A percentile compares a stretch with the other conserved stretches of the same genome.
phyloP scores from a whole-genome alignment of 2,797 vertebrate species.

The Ptychadena robeensis region DNA sequence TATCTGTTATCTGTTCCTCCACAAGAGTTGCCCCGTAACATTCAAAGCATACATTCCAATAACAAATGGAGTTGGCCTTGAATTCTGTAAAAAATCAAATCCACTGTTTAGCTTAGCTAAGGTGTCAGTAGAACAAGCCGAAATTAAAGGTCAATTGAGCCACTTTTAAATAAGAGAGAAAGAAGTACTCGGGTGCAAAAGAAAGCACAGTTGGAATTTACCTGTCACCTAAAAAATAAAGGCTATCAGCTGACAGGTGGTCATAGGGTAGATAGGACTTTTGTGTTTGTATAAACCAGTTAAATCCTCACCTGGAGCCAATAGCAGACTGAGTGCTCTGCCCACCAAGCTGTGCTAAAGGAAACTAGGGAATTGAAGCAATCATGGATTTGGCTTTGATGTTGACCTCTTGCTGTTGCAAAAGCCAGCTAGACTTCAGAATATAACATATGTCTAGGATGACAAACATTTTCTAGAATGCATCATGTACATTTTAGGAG shows the following conservation, averaged over 20 bases:
- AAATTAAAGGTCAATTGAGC: no score
- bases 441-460: slow-evolving; percentile 9
- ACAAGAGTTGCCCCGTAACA: neutral
- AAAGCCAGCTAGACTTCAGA: neutral
- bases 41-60: neutral
- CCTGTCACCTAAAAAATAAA: no score
- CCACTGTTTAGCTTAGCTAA: neutral
- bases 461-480: neutral
- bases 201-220: no score
- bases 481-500: neutral
- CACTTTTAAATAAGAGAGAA: neutral
- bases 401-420: slow-evolving; percentile 28
- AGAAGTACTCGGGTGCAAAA: no score
- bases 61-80: neutral
- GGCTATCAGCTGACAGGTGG: neutral
- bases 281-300: neutral
- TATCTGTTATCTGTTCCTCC: neutral
- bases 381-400: slow-evolving; percentile 33
- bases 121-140: no score
- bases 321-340: slow-evolving; percentile 8
- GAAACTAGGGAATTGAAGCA: slow-evolving; percentile 21
- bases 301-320: neutral
- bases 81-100: neutral
- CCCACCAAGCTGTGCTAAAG: slow-evolving; percentile 42
- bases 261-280: neutral